These are phyloP conservation scores for Synergus laeviventris DNA, from an alignment of 2,888 invertebrate species.

Conservation along the genomic window DNA sequence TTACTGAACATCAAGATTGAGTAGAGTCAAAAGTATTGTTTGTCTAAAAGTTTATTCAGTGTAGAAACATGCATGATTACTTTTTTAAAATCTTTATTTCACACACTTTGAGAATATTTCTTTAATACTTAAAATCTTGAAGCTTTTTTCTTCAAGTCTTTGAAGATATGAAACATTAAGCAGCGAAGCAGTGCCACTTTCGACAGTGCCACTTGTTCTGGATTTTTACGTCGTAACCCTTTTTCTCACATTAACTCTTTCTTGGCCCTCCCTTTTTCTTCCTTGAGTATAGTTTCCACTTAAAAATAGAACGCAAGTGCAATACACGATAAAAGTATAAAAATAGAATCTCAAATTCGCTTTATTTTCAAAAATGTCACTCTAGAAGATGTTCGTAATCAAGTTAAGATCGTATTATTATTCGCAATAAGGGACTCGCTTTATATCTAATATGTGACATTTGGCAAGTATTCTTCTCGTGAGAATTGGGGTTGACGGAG, in stretches of 20 bases:
- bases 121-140: conserved; percentile 14
- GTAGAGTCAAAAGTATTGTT: no score
- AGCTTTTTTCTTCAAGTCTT: background rate
- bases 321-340: no score
- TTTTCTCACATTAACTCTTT: background rate
- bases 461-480: conserved; percentile 22
- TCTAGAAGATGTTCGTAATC: background rate
- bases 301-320: no score
- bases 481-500: conserved; percentile 35
- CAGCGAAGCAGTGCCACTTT: background rate
- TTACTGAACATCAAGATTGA: background rate
- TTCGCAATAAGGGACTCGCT: conserved; percentile 22
- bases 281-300: background rate
- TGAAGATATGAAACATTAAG: conserved; percentile 10
- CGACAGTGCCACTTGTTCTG: conserved; percentile 21
- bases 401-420: conserved; percentile 21
- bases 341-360: no score
- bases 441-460: conserved; percentile 31
- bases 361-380: background rate
- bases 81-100: background rate
- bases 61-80: no score
- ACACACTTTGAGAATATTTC: background rate
- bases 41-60: no score
- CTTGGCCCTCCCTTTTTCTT: background rate
- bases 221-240: conserved; percentile 4